Percentiles rank a stretch among this genome's conserved stretches.
Conservation (phyloP, 2,797 vertebrate species). For the Hippopotamyrus pictus region DNA sequence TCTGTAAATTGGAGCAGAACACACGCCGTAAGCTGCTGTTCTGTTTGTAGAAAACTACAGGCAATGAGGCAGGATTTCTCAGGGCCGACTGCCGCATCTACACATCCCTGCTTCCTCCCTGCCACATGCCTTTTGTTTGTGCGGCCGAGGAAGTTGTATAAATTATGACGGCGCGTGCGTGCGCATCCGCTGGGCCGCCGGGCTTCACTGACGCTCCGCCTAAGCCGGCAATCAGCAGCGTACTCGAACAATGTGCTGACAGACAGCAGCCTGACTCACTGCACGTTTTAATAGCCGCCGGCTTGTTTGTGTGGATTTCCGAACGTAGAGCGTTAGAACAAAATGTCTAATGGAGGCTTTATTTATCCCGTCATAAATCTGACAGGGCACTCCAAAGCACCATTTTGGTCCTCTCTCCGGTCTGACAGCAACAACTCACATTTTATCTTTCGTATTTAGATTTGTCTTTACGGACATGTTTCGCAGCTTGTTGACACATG, state of each 20-base stretch:
- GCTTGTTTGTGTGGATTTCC: background rate
- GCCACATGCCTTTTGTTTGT: background rate
- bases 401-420: background rate
- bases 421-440: background rate
- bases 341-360: constrained; percentile 18
- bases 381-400: background rate
- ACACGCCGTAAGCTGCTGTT: background rate
- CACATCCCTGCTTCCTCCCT: background rate
- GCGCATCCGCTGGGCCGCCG: background rate
- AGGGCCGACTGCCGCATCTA: background rate
- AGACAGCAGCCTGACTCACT: constrained; percentile 11
- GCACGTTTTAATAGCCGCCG: background rate
- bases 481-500: background rate
- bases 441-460: constrained; percentile 12
- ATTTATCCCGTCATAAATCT: constrained; percentile 10
- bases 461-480: background rate
- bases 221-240: background rate
- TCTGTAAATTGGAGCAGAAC: background rate
- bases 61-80: background rate
- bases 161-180: background rate
- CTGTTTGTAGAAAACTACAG: background rate
- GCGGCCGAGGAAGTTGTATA: background rate
- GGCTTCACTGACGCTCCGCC: background rate
- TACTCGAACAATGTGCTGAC: background rate
- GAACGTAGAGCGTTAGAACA: background rate